Conservation (phyloP, 2,113 vertebrate genomes). For the Ailurus styani region DNA sequence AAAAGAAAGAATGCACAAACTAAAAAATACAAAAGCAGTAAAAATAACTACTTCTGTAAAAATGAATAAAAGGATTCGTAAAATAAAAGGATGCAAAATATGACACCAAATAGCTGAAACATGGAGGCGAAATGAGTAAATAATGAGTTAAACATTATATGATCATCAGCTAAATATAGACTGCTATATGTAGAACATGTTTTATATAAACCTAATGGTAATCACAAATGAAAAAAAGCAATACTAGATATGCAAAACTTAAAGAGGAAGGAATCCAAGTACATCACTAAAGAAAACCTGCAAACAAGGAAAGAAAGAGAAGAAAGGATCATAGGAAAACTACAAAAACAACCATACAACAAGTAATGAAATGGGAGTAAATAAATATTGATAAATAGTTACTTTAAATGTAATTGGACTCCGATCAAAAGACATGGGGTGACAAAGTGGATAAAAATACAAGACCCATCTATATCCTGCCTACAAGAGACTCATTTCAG, state of each 20-base stretch:
- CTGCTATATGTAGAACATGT: no score
- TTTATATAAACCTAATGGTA: no score
- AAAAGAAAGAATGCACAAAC: not conserved
- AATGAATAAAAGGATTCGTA: not conserved
- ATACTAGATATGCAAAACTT: not conserved
- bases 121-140: not conserved
- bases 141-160: not conserved
- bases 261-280: not conserved
- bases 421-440: not conserved
- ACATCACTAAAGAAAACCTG: not conserved
- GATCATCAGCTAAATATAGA: no score
- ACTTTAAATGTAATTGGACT: not conserved
- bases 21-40: not conserved
- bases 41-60: not conserved
- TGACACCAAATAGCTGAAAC: not conserved
- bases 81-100: not conserved
- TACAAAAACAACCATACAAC: not conserved
- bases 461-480: not conserved
- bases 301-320: not conserved
- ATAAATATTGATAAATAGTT: not conserved
- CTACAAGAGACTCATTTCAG: not conserved
- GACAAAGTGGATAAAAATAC: no score
- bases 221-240: not conserved
- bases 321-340: not conserved
- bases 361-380: not conserved